Percentiles rank a stretch among this genome's conserved stretches.
These are phyloP conservation scores for Peromyscus melanophrys DNA, from an alignment of 2,797 vertebrate genomes.

Conservation along the genomic window DNA sequence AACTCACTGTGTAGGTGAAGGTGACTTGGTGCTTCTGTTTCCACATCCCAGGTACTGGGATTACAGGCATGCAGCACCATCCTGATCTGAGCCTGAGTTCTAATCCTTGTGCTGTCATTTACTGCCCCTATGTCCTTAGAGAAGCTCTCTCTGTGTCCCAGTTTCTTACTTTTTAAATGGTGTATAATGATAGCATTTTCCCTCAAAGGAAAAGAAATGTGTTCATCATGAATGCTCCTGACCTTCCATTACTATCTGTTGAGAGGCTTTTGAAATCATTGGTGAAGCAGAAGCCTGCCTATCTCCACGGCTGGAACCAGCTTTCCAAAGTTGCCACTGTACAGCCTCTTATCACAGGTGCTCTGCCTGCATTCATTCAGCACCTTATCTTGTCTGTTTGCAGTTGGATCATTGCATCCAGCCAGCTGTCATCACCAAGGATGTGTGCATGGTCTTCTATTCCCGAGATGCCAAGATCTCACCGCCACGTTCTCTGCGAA, in stretches of 20 bases:
- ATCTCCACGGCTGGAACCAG: neutral
- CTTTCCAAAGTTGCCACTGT: neutral
- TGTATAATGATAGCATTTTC: neutral
- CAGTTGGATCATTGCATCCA: slow-evolving; percentile 99
- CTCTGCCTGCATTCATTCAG: neutral
- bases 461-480: slow-evolving; percentile 98
- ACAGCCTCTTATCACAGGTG: neutral
- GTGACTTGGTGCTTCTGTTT: neutral
- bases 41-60: neutral
- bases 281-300: neutral
- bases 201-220: slow-evolving; percentile 1
- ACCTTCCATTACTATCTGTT: neutral
- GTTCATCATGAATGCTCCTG: neutral
- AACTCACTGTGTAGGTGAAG: neutral
- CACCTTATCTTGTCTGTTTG: slow-evolving; percentile 45
- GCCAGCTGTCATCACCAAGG: slow-evolving; percentile 98
- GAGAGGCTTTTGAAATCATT: neutral
- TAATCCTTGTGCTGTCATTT: neutral
- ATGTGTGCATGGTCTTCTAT: slow-evolving; percentile 99
- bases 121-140: neutral
- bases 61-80: neutral
- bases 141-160: neutral
- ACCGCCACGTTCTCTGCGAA: slow-evolving; percentile 96
- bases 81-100: neutral
- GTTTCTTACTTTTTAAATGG: neutral